Conservation (phyloP, 2,113 vertebrate species). For the Chloroceryle aenea region DNA sequence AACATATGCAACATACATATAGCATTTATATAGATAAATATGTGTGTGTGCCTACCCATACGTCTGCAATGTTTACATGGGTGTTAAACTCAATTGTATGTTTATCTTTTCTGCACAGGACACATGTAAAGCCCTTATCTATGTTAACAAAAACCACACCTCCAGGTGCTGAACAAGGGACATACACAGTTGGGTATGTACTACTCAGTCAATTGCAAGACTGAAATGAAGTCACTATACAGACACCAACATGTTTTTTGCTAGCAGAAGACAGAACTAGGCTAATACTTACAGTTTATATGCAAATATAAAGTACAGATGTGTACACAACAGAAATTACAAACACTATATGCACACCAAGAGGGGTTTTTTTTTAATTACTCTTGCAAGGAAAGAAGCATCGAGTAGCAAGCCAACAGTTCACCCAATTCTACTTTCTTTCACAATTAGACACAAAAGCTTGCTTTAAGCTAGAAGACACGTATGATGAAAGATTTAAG, state of each 20-base stretch:
- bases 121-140: rapidly evolving
- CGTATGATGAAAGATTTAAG: neutral
- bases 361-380: neutral
- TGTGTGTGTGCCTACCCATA: neutral
- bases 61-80: neutral
- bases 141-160: rapidly evolving
- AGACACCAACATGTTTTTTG: neutral
- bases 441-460: neutral
- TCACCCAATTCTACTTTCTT: neutral
- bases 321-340: neutral
- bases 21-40: too few relatives aligned
- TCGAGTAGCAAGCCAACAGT: neutral
- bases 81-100: neutral
- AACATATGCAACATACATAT: neutral
- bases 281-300: neutral
- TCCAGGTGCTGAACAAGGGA: neutral
- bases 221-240: rapidly evolving
- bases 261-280: neutral
- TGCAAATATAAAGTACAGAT: neutral
- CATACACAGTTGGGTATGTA: neutral
- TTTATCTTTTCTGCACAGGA: neutral
- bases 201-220: neutral
- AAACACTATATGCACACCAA: neutral
- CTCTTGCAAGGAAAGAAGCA: neutral
- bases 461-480: neutral